Conservation (phyloP, 2,797 vertebrate genomes). For the Uromys caudimaculatus region DNA sequence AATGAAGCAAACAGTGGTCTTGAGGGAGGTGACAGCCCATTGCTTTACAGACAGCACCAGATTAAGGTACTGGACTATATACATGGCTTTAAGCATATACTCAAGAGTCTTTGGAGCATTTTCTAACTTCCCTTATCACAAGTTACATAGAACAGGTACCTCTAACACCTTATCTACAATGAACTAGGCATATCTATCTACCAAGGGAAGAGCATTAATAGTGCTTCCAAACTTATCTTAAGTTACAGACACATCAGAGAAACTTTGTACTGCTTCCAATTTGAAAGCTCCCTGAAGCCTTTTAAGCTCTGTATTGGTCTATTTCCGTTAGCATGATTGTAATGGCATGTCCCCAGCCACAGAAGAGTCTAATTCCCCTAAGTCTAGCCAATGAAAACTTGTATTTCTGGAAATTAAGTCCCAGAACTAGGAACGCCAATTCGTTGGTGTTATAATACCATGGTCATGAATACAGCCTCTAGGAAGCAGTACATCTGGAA, state of each 20-base stretch:
- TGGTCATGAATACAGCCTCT: constrained; percentile 78
- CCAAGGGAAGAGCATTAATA: constrained; percentile 58
- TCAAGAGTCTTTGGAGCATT: constrained; percentile 72
- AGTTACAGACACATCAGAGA: constrained; percentile 73
- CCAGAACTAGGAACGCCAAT: constrained; percentile 42
- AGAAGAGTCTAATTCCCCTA: constrained; percentile 42
- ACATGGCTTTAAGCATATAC: constrained; percentile 65
- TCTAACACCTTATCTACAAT: constrained; percentile 66
- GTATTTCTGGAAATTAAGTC: constrained; percentile 74
- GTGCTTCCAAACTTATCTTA: constrained; percentile 74
- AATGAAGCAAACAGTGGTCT: constrained; percentile 90
- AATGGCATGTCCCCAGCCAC: constrained; percentile 27
- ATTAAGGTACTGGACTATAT: constrained; percentile 82
- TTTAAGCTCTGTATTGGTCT: constrained; percentile 68
- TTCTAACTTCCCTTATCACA: constrained; percentile 61
- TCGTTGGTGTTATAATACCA: constrained; percentile 75
- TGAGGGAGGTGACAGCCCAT: constrained; percentile 88
- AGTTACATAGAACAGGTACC: constrained; percentile 49
- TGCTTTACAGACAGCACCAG: constrained; percentile 84
- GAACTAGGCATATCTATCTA: constrained; percentile 70
- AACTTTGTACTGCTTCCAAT: constrained; percentile 72
- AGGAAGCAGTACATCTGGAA: constrained; percentile 88
- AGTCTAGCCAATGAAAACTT: constrained; percentile 44
- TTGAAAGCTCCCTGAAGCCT: constrained; percentile 71
- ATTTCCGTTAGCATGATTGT: constrained; percentile 67